Evolutionary conservation across 2,113 vertebrate genomes (phyloP), one percentile per base, ranked within the genome.

Genomic region (Nibea albiflora): DNA sequence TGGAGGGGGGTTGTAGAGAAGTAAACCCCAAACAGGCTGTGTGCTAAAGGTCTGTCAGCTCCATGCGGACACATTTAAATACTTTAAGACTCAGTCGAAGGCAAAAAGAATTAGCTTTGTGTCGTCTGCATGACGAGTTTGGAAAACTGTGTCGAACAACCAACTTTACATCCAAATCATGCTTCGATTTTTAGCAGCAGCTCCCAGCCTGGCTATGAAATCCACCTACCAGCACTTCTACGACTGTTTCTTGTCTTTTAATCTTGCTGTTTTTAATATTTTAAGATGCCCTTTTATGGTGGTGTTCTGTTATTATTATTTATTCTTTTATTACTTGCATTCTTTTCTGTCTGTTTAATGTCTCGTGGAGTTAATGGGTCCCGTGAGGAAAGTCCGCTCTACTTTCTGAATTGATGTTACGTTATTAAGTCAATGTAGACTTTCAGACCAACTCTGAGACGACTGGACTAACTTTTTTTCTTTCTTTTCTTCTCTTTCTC

Each of bases 401-500:
- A 16, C 50, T 24, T n/a, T 12, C 47, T 20, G 1, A 20, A 17
- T 6, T 46, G 17, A 44, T 24, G 52, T 22, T 31, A 1, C 0
- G 17, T 14, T 22, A 4, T 10, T 24, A 15, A 35, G 19, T 77
- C 14, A 11, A 8, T 39, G 60, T 31, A 4, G 4, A 39, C 22
- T 31, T 8, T 76, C 26, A 50, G 46, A 50, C 12, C 17, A 60
- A 3, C 52, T 19, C 56, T 6, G 5, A 15, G n/a, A 66, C 22
- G 20, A 12, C 12, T 62, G n/a, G 61, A 31, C 50, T 65, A 16
- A 64, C 73, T 11, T 9, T 19, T n/a, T 42, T 63, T n/a, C n/a
- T n/a, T 39, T 6, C 7, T n/a, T 47, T 63, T n/a, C n/a, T 61
- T 65, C 19, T 72, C 22, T 63, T 16, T 73, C 50, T 50, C n/a